A percentile compares a stretch with the other conserved stretches of the same genome.
Evolutionary conservation across 1,140 invertebrate genomes (phyloP).

Genomic region (Drosophila rufa): DNA sequence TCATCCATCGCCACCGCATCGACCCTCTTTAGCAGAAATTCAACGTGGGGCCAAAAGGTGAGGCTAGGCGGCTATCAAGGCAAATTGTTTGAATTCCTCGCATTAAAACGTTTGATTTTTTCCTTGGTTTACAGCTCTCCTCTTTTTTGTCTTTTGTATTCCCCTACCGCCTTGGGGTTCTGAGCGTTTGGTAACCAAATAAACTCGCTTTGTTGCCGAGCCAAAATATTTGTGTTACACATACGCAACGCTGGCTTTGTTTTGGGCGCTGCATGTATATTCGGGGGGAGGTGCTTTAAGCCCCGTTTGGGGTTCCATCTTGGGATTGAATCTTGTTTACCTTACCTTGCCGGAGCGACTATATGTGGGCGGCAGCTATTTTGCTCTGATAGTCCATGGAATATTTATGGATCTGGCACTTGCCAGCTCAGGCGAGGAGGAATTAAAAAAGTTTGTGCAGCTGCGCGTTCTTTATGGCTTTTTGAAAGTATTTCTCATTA

Average conservation of each 20-base stretch:
- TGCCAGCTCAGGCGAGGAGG: background rate
- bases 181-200: slow-evolving; percentile 75
- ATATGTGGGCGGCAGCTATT: slow-evolving; percentile 18
- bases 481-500: slow-evolving; percentile 64
- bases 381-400: background rate
- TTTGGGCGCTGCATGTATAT: slow-evolving; percentile 21
- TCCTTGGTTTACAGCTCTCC: slow-evolving; percentile 7
- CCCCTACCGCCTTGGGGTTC: slow-evolving; percentile 27
- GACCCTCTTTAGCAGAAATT: slow-evolving; percentile 29
- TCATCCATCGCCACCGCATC: slow-evolving; percentile 27
- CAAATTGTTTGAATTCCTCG: slow-evolving; percentile 75
- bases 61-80: slow-evolving; percentile 47
- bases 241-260: slow-evolving; percentile 58
- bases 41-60: slow-evolving; percentile 28
- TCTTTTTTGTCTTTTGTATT: slow-evolving; percentile 28
- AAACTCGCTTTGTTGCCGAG: slow-evolving; percentile 73
- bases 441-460: slow-evolving; percentile 68
- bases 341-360: slow-evolving; percentile 23
- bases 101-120: slow-evolving; percentile 79
- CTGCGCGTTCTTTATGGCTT: slow-evolving; percentile 31
- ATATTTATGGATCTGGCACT: slow-evolving; percentile 24
- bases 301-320: slow-evolving; percentile 41
- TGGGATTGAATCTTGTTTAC: slow-evolving; percentile 45
- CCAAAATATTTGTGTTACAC: slow-evolving; percentile 77
- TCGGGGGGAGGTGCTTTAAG: slow-evolving; percentile 42